Base-by-base conservation (phyloP, 2,797 vertebrate genomes). In the Crenuchus spilurus region DNA sequence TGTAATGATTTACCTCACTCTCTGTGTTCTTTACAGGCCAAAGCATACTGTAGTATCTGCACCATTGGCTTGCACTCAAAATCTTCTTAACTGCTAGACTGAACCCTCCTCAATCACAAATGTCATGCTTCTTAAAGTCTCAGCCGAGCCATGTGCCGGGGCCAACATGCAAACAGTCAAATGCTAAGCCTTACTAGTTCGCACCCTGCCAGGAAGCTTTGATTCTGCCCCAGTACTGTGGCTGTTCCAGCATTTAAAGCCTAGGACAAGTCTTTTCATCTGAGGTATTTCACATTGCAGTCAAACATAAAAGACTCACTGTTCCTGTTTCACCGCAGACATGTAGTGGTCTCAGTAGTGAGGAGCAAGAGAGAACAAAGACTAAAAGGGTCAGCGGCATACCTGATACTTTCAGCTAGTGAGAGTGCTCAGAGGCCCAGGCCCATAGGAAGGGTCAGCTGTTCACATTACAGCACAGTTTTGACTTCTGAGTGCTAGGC, bases 381-480 rank as follows among this genome's bases (percentile, higher is more conserved):
- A 52, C 55, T 18, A 41, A 68, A 72, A 79, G 60, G 62, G 74
- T 77, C 57, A 67, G 46, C 75, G 14, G 49, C 76, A 72, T 57
- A 85, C 71, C 76, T 63, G 68, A 78, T 74, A 76, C 48, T 77
- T 74, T 60, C 42, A 69, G 62, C 68, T 54, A 33, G 65, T 37
- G 75, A 80, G 66, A 41, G 26, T 46, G 42, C 35, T 54, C 20
- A 52, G 24, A 44, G 6, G 31, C 44, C 33, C 18, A 60, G 62
- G 35, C 54, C n/a, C 75, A 76, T 35, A 68, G 61, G 57, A 76
- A 66, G 70, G 76, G n/a, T 33, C 16, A 26, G 63, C 73, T 46
- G 82, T 70, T 88, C 77, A 74, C 49, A 78, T 83, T 85, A 69
- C 80, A 72, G 70, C 65, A 52, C 81, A 67, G 58, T 74, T 64